Conservation (phyloP, 2,797 vertebrate genomes). For the Cynopterus sphinx region DNA sequence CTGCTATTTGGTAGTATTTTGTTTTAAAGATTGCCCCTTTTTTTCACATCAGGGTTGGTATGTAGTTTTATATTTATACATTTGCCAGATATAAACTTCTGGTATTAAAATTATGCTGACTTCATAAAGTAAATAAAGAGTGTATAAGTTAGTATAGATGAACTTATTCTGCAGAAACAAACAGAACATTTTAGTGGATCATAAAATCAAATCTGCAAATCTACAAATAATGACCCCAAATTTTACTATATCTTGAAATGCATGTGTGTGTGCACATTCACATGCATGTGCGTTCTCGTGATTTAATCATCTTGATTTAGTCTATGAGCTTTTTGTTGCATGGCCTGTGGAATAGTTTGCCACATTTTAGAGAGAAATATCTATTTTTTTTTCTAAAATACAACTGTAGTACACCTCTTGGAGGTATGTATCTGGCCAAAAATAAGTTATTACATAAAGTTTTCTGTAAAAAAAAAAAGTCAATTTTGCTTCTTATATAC, state of each 20-base stretch:
- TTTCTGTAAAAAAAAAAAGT: conserved; percentile 8
- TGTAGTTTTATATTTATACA: not conserved
- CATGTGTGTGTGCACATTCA: not conserved
- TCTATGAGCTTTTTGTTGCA: not conserved
- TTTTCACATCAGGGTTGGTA: not conserved
- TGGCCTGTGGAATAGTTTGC: not conserved
- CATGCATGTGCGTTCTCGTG: not conserved
- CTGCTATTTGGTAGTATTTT: not conserved
- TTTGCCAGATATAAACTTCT: not conserved
- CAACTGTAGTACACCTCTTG: not conserved
- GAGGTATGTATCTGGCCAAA: not conserved
- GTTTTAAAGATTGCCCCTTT: not conserved
- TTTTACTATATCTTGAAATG: not conserved
- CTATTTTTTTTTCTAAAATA: not conserved
- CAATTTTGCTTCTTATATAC: not conserved
- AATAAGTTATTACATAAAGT: not conserved
- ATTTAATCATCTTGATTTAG: not conserved
- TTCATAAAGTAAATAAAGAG: conserved; percentile 2
- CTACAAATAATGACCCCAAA: not conserved
- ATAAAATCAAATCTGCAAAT: not conserved
- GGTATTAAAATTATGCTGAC: not conserved
- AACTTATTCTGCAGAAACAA: not conserved
- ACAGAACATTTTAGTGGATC: not conserved
- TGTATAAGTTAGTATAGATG: not conserved
- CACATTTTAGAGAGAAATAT: not conserved